Evolutionary conservation across 2,888 invertebrate genomes (phyloP), one percentile per base, ranked within the genome.

Genomic region (Lysandra coridon): DNA sequence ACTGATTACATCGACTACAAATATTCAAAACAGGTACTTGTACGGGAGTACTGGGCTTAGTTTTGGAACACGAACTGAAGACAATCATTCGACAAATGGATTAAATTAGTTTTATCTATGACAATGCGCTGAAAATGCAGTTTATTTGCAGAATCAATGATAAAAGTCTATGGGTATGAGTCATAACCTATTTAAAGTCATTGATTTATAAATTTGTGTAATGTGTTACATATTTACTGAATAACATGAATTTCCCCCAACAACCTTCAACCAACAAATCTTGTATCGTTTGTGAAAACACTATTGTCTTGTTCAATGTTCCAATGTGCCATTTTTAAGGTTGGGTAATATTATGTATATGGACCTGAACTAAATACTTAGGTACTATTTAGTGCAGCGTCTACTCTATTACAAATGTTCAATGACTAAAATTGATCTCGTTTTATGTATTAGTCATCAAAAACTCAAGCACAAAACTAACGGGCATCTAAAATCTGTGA

Each of bases 11-110:
- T 80, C 76, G 78, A 44, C 37, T 73, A 80, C 79, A 78, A 78
- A 80, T 57, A 33, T 76, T 53, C 30, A 76, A 76, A 57, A 92
- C 92, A 93, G 92, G 92, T 92, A 92, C 92, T 88, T 33, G 12
- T 76, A 7, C 82, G 80, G 81, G 82, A 85, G 85, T 80, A 81
- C 82, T 79, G 81, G 62, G 53, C 69, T n/a, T 73, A 17, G 14
- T 33, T 12, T 49, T 14, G 44, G 75, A 53, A 69, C 12, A 33
- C 33, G 14, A 33, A 69, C 33, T 33, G 1, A 69, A 14, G 69
- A 37, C 23, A 5, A 62, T 23, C 60, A n/a, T 30, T 69, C 12
- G 64, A 30, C 4, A 69, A 30, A 23, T 23, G 62, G 10, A 30
- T 60, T 60, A 60, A n/a, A 62, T 57, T 4, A 62, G 17, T 7